Conservation (phyloP, 2,113 vertebrate species). For the Neodontobutis hainanensis region DNA sequence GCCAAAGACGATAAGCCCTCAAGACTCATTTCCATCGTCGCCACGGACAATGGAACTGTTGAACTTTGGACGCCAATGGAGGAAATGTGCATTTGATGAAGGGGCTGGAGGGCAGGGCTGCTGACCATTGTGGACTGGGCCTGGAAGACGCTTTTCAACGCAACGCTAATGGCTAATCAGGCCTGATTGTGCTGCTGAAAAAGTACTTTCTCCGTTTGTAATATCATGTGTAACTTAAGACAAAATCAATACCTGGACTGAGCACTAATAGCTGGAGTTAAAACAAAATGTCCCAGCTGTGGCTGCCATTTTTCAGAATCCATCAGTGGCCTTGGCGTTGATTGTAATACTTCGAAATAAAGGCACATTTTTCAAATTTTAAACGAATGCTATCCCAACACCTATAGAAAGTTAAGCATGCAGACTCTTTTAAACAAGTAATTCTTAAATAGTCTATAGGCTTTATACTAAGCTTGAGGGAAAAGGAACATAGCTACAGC, state of each 20-base stretch:
- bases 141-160: conserved; percentile 72
- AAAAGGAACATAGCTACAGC: conserved; percentile 30
- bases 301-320: conserved; percentile 56
- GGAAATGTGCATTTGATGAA: conserved; percentile 63
- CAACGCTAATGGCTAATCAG: conserved; percentile 73
- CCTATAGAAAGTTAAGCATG: not conserved
- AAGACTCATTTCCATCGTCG: conserved; percentile 65
- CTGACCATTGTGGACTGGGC: conserved; percentile 59
- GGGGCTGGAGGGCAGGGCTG: conserved; percentile 61
- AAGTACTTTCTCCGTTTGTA: conserved; percentile 69
- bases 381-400: not conserved
- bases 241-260: conserved; percentile 67
- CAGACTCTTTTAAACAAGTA: not conserved
- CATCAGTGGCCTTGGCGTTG: conserved; percentile 56
- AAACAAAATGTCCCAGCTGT: conserved; percentile 53
- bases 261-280: conserved; percentile 51
- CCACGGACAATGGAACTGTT: conserved; percentile 61
- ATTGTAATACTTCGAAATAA: conserved; percentile 37
- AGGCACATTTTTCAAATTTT: conserved; percentile 40
- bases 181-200: conserved; percentile 70
- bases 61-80: conserved; percentile 50
- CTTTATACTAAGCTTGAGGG: conserved; percentile 4
- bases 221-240: conserved; percentile 68
- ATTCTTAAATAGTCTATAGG: not conserved
- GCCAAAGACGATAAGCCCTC: conserved; percentile 73